A percentile compares a stretch with the other conserved stretches of the same genome.
Conservation (phyloP, 2,888 invertebrate genomes). For the Griposia aprilina region DNA sequence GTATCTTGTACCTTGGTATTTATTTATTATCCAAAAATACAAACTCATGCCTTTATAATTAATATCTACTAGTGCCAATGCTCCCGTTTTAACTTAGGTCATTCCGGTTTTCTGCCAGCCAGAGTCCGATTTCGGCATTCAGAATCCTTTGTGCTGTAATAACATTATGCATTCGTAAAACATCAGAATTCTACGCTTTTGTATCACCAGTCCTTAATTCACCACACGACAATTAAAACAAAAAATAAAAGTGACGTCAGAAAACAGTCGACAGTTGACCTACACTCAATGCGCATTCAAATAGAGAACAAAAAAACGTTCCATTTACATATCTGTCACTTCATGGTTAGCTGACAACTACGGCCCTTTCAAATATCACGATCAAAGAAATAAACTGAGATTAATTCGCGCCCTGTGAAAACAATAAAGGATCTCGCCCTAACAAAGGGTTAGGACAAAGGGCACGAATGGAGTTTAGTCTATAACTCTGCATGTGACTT, state of each 20-base stretch:
- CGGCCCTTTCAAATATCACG: slow-evolving; percentile 82
- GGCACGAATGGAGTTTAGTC: slow-evolving; percentile 80
- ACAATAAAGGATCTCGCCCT: slow-evolving; percentile 81
- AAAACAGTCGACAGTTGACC: slow-evolving; percentile 65
- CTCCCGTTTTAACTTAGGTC: not conserved
- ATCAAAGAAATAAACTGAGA: slow-evolving; percentile 89
- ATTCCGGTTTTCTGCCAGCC: too few relatives aligned
- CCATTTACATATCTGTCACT: slow-evolving; percentile 85
- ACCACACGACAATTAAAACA: slow-evolving; percentile 20
- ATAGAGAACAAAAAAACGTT: slow-evolving; percentile 71
- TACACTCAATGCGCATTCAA: slow-evolving; percentile 63
- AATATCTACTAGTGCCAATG: not conserved
- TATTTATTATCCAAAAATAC: not conserved
- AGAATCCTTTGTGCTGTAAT: not conserved
- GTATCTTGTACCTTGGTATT: not conserved
- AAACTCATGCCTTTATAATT: not conserved
- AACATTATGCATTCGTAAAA: not conserved
- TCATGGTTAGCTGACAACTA: slow-evolving; percentile 81
- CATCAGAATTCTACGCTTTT: slow-evolving; percentile 9
- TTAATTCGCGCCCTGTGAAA: slow-evolving; percentile 87
- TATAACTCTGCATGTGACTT: slow-evolving; percentile 90
- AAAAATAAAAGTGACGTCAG: slow-evolving; percentile 43
- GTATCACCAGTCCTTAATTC: not conserved
- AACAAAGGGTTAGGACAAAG: slow-evolving; percentile 86
- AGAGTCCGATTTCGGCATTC: not conserved